A percentile compares a stretch with the other conserved stretches of the same genome.
Conservation (phyloP, 2,113 vertebrate species). For the Aspiorhynchus laticeps region DNA sequence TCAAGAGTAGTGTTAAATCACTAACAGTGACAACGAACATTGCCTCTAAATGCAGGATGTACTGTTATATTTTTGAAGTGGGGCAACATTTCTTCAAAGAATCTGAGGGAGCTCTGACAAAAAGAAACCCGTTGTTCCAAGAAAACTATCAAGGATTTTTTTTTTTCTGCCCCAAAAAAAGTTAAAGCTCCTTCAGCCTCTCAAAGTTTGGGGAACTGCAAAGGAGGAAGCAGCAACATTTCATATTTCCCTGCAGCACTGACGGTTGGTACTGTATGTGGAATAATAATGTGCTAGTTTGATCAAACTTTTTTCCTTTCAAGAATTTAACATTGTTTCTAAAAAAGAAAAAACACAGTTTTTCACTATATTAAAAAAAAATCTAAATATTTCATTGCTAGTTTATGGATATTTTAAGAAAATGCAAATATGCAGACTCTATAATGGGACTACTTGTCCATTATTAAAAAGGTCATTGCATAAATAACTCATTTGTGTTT, state of each 20-base stretch:
- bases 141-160: not conserved
- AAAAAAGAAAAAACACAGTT: not conserved
- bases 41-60: not conserved
- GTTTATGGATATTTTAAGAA: not conserved
- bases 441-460: not conserved
- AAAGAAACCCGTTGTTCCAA: not conserved
- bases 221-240: not conserved
- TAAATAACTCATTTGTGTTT: not conserved
- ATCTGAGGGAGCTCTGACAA: conserved; percentile 18
- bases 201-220: conserved; percentile 9
- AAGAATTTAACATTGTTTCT: not conserved
- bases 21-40: not conserved
- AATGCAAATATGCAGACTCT: not conserved
- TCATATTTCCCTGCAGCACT: conserved; percentile 5
- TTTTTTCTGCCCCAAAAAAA: not conserved
- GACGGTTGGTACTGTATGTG: not conserved
- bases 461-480: not conserved
- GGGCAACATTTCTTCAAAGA: conserved; percentile 9
- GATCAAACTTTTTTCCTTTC: not conserved
- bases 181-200: not conserved
- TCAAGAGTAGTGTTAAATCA: too few species aligned
- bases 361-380: not conserved
- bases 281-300: conserved; percentile 2
- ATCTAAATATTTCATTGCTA: not conserved
- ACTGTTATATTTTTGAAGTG: not conserved